Conservation (phyloP, 2,797 vertebrate genomes). For the Paratrypauchen microcephalus region DNA sequence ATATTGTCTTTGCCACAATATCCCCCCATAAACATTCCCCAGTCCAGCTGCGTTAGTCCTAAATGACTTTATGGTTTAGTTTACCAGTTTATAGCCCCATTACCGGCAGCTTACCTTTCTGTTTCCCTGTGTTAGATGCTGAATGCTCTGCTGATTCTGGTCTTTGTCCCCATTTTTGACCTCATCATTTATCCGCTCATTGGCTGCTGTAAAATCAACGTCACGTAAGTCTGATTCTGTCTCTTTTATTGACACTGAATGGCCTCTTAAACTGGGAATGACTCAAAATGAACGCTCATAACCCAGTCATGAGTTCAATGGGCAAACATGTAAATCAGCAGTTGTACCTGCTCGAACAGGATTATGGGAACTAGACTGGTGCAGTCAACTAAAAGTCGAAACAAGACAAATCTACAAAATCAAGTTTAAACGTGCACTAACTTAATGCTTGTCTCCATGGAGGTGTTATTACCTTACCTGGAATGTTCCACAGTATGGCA, state of each 20-base stretch:
- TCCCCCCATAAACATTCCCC: slow-evolving; percentile 1
- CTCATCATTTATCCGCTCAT: slow-evolving; percentile 89
- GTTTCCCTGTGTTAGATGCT: slow-evolving; percentile 81
- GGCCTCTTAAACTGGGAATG: slow-evolving; percentile 21
- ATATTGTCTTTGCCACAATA: slow-evolving; percentile 28
- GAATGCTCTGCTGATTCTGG: slow-evolving; percentile 91
- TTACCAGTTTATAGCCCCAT: slow-evolving; percentile 42
- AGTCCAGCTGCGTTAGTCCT: slow-evolving; percentile 2
- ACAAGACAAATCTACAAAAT: too few species aligned
- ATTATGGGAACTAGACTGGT: too few species aligned
- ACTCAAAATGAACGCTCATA: slow-evolving; percentile 2
- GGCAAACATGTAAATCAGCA: neutral
- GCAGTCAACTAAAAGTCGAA: too few species aligned
- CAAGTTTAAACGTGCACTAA: too few species aligned
- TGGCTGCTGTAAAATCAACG: slow-evolving; percentile 83
- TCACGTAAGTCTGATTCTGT: slow-evolving; percentile 84
- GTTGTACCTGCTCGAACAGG: too few species aligned
- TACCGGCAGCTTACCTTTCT: slow-evolving; percentile 4
- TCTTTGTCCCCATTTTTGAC: slow-evolving; percentile 94
- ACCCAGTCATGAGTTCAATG: neutral
- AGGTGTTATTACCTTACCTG: too few species aligned
- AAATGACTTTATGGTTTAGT: slow-evolving; percentile 49
- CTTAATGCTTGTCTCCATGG: too few species aligned
- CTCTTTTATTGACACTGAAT: slow-evolving; percentile 25
- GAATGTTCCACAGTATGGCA: too few species aligned